Evolutionary conservation across 2,888 invertebrate genomes (phyloP).

Genomic region (Pollenia griseotomentosa): DNA sequence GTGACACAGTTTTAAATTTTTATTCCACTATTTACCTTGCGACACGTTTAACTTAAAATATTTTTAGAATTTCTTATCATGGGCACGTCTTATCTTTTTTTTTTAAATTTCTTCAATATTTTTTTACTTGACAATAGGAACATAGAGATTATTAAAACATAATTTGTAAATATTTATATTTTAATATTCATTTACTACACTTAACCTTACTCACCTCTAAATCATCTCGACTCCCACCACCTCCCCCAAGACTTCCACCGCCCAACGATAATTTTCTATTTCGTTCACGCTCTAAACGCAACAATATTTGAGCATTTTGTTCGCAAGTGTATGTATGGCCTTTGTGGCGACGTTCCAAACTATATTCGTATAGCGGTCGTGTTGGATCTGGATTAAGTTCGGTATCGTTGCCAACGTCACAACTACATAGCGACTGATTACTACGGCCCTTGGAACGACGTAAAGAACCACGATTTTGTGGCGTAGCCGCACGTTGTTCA

Average conservation of each 20-base stretch:
- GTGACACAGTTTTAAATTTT: too few relatives aligned
- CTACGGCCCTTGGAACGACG: constrained; percentile 83
- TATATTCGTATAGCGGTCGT: constrained; percentile 84
- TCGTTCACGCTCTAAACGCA: constrained; percentile 84
- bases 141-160: constrained; percentile 16
- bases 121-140: background rate
- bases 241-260: constrained; percentile 68
- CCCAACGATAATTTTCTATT: constrained; percentile 81
- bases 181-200: background rate
- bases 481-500: constrained; percentile 61
- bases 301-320: constrained; percentile 85
- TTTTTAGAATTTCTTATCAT: background rate
- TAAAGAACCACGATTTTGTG: constrained; percentile 81
- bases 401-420: constrained; percentile 83
- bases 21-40: too few relatives aligned
- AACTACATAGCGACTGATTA: constrained; percentile 84
- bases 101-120: constrained; percentile 3
- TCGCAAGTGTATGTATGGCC: constrained; percentile 85
- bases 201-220: constrained; percentile 63
- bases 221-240: constrained; percentile 67
- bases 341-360: constrained; percentile 84
- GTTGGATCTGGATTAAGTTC: constrained; percentile 83
- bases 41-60: background rate
- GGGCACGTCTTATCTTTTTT: background rate
- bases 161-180: background rate